phyloP scores from a whole-genome alignment of 2,888 invertebrate genomes.

The Heliothis peltigera region DNA sequence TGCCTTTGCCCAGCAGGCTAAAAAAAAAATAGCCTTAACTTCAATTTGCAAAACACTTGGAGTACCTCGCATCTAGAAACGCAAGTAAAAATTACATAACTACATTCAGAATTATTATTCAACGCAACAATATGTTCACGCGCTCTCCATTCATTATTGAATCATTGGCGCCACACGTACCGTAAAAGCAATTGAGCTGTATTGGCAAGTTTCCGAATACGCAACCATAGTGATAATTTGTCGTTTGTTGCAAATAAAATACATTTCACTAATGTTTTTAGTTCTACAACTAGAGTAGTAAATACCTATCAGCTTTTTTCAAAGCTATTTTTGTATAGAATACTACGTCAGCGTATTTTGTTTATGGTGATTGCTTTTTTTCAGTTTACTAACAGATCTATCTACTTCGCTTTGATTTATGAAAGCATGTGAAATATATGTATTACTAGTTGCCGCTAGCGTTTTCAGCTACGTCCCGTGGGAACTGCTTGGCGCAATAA shows the following conservation, averaged over 20 bases:
- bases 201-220: constrained; percentile 54
- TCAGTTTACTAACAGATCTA: too few species aligned
- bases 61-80: too few species aligned
- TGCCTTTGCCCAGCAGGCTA: too few species aligned
- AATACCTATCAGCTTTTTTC: constrained; percentile 10
- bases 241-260: constrained; percentile 44
- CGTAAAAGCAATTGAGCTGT: constrained; percentile 48
- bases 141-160: constrained; percentile 24
- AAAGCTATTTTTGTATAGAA: background rate
- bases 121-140: background rate
- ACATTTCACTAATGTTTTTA: constrained; percentile 36
- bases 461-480: too few species aligned
- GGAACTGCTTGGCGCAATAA: too few species aligned
- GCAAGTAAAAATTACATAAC: background rate
- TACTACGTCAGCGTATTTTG: too few species aligned
- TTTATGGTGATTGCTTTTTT: too few species aligned
- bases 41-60: too few species aligned
- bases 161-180: constrained; percentile 12
- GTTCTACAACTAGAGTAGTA: constrained; percentile 14
- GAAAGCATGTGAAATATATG: too few species aligned
- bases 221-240: constrained; percentile 51
- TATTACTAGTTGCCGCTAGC: too few species aligned
- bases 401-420: too few species aligned
- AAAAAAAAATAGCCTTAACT: too few species aligned
- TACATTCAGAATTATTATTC: background rate